A percentile compares a stretch with the other conserved stretches of the same genome.
Evolutionary conservation across 2,113 vertebrate genomes (phyloP).

Genomic region (Helogale parvula): DNA sequence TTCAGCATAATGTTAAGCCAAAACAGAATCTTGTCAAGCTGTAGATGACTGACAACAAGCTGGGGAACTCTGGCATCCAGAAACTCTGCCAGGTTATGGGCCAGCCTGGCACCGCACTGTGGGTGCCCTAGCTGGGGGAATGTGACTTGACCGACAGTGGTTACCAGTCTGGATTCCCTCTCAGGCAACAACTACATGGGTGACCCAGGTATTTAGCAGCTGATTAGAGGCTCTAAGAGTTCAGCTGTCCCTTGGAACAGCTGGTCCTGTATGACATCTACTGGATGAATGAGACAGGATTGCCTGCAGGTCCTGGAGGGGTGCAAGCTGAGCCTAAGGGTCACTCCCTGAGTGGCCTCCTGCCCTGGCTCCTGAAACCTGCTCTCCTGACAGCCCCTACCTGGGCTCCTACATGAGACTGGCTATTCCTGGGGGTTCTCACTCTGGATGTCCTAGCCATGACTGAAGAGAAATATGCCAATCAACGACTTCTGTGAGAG

Average conservation of each 20-base stretch:
- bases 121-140: background rate
- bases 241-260: background rate
- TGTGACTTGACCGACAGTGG: background rate
- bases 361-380: background rate
- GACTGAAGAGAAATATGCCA: background rate
- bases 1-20: background rate
- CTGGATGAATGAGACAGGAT: background rate
- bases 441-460: background rate
- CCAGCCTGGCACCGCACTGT: background rate
- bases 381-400: background rate
- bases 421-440: background rate
- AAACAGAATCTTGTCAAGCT: background rate
- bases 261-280: background rate
- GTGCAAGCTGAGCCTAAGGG: background rate
- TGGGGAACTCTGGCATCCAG: background rate
- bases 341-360: background rate
- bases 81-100: background rate
- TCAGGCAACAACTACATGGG: background rate
- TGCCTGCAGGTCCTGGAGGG: background rate
- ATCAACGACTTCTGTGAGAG: background rate
- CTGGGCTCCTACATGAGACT: background rate
- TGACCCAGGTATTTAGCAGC: no score
- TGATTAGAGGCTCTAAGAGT: no score
- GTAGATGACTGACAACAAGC: background rate
- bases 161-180: background rate